Evolutionary conservation across 2,113 vertebrate species (phyloP), one percentile per base, ranked within the genome.

Genomic region (Uria aalge): DNA sequence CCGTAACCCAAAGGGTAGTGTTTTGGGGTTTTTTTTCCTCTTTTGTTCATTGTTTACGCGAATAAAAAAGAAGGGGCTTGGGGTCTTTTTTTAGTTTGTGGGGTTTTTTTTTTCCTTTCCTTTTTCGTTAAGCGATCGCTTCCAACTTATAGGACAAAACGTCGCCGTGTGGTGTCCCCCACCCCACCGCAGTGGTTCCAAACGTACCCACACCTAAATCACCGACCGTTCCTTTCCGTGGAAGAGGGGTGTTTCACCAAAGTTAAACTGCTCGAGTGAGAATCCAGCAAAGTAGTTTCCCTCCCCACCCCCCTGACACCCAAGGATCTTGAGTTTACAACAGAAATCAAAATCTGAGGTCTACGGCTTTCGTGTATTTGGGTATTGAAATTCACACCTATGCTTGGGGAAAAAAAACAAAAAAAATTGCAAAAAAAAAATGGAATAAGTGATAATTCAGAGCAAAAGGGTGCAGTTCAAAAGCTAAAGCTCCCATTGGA

Each of bases 401-500:
- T 73, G 90, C 76, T 94, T 71, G 18, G 18, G 29, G 4, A 81
- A 92, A 94, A 94, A 86, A 94, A 94, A 86, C n/a, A n/a, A 93
- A 94, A 94, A 26, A 55, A 29, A 6, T 3, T 3, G 24, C 1
- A 27, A 60, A 36, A 12, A 69, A 57, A 75, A 69, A 57, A 98
- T 10, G 23, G 91, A 97, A 83, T 96, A 97, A 97, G 90, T 85
- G 94, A 97, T 98, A 97, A 97, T 98, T 98, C 24, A 30, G 73
- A 97, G 97, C 94, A 95, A 98, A 98, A 98, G 74, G 93, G 84
- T 91, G 96, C 96, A 77, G 97, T 97, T 98, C 96, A 98, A 98
- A 98, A 98, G 92, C 98, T 98, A 98, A 98, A 98, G 97, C 97
- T 98, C 98, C 97, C 97, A 98, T 98, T 98, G 97, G 98, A 98